Conservation (phyloP, 2,888 invertebrate genomes). For the Myathropa florea region DNA sequence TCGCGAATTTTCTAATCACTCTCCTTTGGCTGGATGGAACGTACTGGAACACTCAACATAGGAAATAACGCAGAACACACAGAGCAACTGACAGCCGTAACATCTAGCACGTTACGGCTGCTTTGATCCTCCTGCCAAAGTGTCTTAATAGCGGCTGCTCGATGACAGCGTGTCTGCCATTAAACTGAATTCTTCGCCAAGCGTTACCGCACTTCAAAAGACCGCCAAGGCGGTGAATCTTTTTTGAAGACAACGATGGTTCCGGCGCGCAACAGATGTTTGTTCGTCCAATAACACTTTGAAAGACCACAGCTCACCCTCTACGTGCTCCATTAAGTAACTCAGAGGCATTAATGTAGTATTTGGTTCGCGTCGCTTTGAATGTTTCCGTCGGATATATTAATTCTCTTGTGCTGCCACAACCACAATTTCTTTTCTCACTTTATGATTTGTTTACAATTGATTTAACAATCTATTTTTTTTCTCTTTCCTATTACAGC, state of each 20-base stretch:
- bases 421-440: conserved; percentile 3
- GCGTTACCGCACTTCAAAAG: conserved; percentile 62
- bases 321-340: conserved; percentile 7
- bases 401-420: conserved; percentile 10
- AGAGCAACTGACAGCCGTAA: conserved; percentile 57
- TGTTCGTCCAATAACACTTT: conserved; percentile 43
- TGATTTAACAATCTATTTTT: conserved; percentile 16
- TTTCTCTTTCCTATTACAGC: conserved; percentile 87
- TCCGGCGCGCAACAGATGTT: conserved; percentile 55
- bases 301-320: conserved; percentile 14
- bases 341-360: conserved; percentile 38
- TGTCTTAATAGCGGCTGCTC: conserved; percentile 67
- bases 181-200: conserved; percentile 59
- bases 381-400: conserved; percentile 41
- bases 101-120: conserved; percentile 65
- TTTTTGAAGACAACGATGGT: conserved; percentile 44
- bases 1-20: conserved; percentile 55
- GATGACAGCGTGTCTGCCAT: conserved; percentile 69
- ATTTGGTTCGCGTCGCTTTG: conserved; percentile 26
- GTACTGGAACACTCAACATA: conserved; percentile 64
- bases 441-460: conserved; percentile 54
- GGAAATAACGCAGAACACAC: conserved; percentile 66
- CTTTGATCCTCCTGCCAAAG: conserved; percentile 70
- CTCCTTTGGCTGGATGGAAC: conserved; percentile 36
- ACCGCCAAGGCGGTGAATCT: conserved; percentile 49